These are phyloP conservation scores for Anodontia alba DNA, from an alignment of 2,888 invertebrate species.

Conservation along the genomic window DNA sequence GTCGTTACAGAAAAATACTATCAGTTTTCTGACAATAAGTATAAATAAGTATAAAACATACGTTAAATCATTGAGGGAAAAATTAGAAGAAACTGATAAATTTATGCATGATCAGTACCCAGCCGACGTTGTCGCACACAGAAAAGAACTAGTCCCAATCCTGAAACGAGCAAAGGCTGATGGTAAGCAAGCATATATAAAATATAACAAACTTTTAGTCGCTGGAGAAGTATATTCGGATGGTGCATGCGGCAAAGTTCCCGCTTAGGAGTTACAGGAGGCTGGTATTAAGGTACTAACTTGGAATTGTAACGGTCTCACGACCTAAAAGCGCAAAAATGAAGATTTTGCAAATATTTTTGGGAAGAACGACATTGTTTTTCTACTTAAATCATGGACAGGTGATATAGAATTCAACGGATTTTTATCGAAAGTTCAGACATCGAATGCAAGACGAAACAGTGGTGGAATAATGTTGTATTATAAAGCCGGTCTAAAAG, in stretches of 20 bases:
- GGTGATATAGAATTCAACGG: neutral
- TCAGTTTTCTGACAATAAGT: constrained; percentile 17
- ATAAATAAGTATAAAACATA: constrained; percentile 9
- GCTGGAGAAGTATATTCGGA: constrained; percentile 22
- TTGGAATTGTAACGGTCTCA: constrained; percentile 30
- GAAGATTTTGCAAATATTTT: neutral
- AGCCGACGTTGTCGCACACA: constrained; percentile 3
- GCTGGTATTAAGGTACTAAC: constrained; percentile 17
- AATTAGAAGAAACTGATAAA: neutral
- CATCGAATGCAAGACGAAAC: neutral
- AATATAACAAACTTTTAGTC: constrained; percentile 30
- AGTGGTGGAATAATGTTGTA: neutral
- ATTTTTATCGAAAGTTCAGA: constrained; percentile 9
- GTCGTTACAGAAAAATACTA: constrained; percentile 16
- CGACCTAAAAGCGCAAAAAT: neutral
- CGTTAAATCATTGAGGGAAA: no score
- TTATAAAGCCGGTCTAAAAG: neutral
- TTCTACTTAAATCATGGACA: constrained; percentile 3
- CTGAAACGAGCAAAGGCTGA: constrained; percentile 15
- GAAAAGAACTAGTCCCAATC: constrained; percentile 12
- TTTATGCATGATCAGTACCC: constrained; percentile 34
- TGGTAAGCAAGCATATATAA: constrained; percentile 21
- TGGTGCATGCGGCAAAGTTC: constrained; percentile 26
- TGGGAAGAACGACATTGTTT: neutral
- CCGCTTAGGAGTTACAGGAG: constrained; percentile 7